Evolutionary conservation across 1,140 invertebrate species (phyloP).

Genomic region (Paraescarpia echinospica): DNA sequence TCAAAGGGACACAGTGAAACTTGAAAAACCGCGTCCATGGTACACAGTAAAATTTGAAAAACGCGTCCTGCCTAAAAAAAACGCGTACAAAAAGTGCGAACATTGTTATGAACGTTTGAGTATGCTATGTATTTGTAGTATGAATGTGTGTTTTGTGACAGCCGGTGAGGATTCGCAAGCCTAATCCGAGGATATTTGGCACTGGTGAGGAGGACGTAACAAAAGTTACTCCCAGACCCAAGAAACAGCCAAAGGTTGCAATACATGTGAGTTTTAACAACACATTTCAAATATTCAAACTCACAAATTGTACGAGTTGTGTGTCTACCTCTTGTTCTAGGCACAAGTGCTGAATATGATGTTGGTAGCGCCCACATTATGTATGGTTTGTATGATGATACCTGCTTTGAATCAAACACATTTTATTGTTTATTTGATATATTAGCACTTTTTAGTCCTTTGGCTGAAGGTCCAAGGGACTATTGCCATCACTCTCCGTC

Average conservation of each 20-base stretch:
- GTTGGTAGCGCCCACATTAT: too few species aligned
- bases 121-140: not conserved
- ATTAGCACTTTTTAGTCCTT: too few species aligned
- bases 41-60: too few species aligned
- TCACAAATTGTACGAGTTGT: not conserved
- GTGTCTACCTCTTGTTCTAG: not conserved
- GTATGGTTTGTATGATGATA: too few species aligned
- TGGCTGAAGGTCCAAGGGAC: too few species aligned
- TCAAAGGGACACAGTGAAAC: too few species aligned
- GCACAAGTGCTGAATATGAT: not conserved
- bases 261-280: not conserved
- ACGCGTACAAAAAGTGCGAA: too few species aligned
- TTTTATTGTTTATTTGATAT: too few species aligned
- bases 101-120: not conserved
- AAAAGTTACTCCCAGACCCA: not conserved
- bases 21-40: too few species aligned
- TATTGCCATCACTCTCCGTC: too few species aligned
- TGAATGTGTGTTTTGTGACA: not conserved
- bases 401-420: not conserved
- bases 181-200: constrained; percentile 16
- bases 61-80: too few species aligned
- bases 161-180: constrained; percentile 15
- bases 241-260: not conserved
- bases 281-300: not conserved
- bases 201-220: constrained; percentile 7